Base-by-base conservation (phyloP, 37 sponge, comb jelly and placozoan species). In the Aplysina aerophoba region DNA sequence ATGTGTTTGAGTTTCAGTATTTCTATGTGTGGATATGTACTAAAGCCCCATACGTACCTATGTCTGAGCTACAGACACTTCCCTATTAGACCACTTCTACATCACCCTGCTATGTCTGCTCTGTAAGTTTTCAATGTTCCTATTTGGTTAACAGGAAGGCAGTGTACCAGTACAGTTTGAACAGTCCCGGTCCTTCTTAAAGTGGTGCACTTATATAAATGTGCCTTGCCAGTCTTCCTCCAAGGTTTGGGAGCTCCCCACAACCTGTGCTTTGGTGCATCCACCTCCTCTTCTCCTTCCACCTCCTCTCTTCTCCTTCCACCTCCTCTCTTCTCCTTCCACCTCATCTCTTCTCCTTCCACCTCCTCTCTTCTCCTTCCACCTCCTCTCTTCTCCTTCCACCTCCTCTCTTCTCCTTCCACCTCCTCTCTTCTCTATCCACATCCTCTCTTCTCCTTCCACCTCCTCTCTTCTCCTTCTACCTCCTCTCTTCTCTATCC, bases 191-290 rank as follows among this genome's bases (percentile, higher is more conserved):
- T n/a, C n/a, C n/a, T n/a, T n/a, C n/a, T n/a, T n/a, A n/a, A n/a
- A 58, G 59, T 58, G 27, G 28, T 67, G 69, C 27, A 67, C n/a
- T 24, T n/a, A 67, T 67, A 22, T 67, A 22, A 21, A 67, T 67
- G 28, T 28, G n/a, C 28, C n/a, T n/a, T n/a, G n/a, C n/a, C n/a
- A n/a, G n/a, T n/a, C n/a, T n/a, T n/a, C n/a, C n/a, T n/a, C n/a
- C n/a, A n/a, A n/a, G n/a, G n/a, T n/a, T n/a, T n/a, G n/a, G 69
- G 6, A n/a, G 19, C 81, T 55, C 81, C 81, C 81, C 55, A 21
- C 57, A 21, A 24, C 81, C 37, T 21, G 8, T 40, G 22, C 19
- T 55, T 16, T 24, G 8, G 41, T 74, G 63, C 34, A 19, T 4
- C 82, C 81, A 14, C 25, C 81, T n/a, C 31, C 24, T 27, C 33